Base-by-base conservation (phyloP, 2,113 vertebrate genomes). In the Nannospalax galili region DNA sequence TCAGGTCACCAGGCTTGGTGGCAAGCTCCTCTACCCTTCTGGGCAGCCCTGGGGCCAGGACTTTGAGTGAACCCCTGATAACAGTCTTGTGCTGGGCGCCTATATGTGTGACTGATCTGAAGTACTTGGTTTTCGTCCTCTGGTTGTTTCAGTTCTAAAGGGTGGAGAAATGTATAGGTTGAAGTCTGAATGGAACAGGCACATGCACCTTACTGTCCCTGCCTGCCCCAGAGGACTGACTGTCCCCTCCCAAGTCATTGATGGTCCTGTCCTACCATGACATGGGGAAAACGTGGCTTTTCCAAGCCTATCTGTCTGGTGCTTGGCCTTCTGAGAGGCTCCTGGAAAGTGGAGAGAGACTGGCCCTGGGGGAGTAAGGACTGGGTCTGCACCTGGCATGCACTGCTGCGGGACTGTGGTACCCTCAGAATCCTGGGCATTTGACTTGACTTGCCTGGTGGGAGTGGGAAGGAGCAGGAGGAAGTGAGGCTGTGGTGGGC, bases 401-500 rank as follows among this genome's bases (percentile, higher is more conserved):
- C 40, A 14, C 24, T 42, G 1, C 65, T 14, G 24, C n/a, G 45
- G 52, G 45, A 14, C 20, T 20, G 16, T 32, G 15, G 14, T 2
- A 1, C 3, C 3, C 37, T 72, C 16, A 7, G 11, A 1, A 20
- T 67, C 70, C n/a, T 65, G 62, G 60, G 12, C 20, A 45, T 64
- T 42, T 56, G 45, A n/a, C 22, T 58, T 45, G 40, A 20, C 45
- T 79, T 56, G 14, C 2, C 20, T 56, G 4, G 4, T 8, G 17
- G 80, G 40, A 2, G 1, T 15, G 5, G 48, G 48, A 52, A 52
- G 11, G 48, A 52, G 15, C 28, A 32, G 15, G 24, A 2, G 2
- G 1, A 22, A 24, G 0, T 1, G 52, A 52, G 16, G 48, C 1
- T 20, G 12, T 11, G 16, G 26, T 0, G 0, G 17, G 1, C n/a